phyloP scores from a whole-genome alignment of 2,888 invertebrate genomes.

The Lasioglossum calceatum region DNA sequence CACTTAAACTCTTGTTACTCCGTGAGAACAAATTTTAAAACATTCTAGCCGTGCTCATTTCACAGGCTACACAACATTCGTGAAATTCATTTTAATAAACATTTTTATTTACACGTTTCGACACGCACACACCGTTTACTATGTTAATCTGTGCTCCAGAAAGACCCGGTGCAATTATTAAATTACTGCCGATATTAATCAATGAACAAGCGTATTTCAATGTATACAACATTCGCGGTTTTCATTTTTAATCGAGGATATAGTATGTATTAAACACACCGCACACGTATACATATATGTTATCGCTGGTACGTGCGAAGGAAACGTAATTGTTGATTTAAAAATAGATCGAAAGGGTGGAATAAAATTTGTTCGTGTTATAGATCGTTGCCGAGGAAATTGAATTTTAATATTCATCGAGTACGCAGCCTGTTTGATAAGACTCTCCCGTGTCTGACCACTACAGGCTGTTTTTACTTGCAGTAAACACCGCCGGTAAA shows the following conservation, averaged over 20 bases:
- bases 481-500: not conserved
- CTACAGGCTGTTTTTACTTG: not conserved
- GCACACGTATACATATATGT: not conserved
- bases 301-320: not conserved
- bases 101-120: not conserved
- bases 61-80: no score
- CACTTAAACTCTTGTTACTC: no score
- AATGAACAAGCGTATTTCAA: no score
- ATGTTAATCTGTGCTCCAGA: not conserved
- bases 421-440: not conserved
- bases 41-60: no score
- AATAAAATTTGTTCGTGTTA: not conserved
- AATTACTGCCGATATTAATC: no score
- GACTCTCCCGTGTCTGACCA: not conserved
- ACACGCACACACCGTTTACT: not conserved
- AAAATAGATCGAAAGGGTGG: not conserved
- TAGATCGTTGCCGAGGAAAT: not conserved
- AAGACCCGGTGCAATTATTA: no score
- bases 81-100: no score
- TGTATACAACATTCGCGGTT: no score
- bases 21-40: no score
- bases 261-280: no score
- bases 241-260: no score
- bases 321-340: slow-evolving; percentile 20
- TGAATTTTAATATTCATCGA: slow-evolving; percentile 12